Percentiles rank a stretch among this genome's conserved stretches.
Evolutionary conservation across 2,797 vertebrate species (phyloP).

Genomic region (Amniataba percoides): DNA sequence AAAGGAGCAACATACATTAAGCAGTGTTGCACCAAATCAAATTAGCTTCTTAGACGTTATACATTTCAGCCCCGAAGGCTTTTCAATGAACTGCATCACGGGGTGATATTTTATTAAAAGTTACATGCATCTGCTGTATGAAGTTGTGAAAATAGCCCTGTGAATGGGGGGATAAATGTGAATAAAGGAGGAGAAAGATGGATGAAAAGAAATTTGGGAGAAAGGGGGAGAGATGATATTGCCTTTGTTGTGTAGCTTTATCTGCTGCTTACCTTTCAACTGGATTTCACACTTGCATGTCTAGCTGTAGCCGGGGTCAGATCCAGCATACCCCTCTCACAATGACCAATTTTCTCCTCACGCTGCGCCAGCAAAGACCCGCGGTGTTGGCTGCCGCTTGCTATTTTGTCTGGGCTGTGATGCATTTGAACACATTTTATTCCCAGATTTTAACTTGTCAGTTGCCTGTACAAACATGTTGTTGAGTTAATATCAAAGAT

Average conservation of each 20-base stretch:
- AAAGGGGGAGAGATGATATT: conserved; percentile 82
- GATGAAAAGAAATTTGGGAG: conserved; percentile 66
- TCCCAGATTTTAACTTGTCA: neutral
- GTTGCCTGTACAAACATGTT: neutral
- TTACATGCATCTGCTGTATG: conserved; percentile 37
- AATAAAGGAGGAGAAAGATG: conserved; percentile 68
- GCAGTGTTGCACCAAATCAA: neutral
- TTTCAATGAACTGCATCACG: conserved; percentile 8
- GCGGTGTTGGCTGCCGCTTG: conserved; percentile 71
- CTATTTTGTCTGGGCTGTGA: conserved; percentile 71
- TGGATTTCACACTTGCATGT: conserved; percentile 89
- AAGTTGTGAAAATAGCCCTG: conserved; percentile 54
- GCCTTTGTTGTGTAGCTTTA: conserved; percentile 86
- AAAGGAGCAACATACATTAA: conserved; percentile 45
- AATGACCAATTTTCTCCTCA: conserved; percentile 82
- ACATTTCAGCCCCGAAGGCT: neutral
- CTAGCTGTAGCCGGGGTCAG: conserved; percentile 83
- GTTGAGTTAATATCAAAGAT: neutral
- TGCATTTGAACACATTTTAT: conserved; percentile 44
- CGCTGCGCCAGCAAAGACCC: conserved; percentile 62
- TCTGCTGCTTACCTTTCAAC: conserved; percentile 89
- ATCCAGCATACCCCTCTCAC: conserved; percentile 80
- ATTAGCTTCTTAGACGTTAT: neutral
- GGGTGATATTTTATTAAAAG: conserved; percentile 47
- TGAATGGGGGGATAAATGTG: conserved; percentile 54